A percentile compares a stretch with the other conserved stretches of the same genome.
Conservation (phyloP, 2,113 vertebrate genomes). For the Sylvietta virens region DNA sequence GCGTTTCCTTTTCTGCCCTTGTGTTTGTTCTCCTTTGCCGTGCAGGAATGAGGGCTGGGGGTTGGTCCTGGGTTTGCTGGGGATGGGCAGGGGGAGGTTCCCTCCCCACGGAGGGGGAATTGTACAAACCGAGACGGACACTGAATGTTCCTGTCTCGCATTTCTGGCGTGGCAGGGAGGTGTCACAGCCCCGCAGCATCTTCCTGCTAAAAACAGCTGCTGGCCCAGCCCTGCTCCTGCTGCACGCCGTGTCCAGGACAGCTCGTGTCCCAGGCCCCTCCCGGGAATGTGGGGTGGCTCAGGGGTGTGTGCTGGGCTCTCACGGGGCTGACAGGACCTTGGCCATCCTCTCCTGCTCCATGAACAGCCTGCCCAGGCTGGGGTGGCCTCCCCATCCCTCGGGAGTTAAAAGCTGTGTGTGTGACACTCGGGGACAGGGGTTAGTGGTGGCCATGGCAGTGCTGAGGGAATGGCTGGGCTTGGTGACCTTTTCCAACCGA, state of each 20-base stretch:
- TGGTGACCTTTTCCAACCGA: background rate
- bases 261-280: background rate
- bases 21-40: background rate
- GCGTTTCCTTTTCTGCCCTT: background rate
- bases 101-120: background rate
- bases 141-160: background rate
- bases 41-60: background rate
- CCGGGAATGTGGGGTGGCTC: background rate
- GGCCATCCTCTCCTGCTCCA: background rate
- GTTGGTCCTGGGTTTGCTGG: background rate
- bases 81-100: background rate
- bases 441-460: background rate
- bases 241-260: background rate
- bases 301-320: background rate
- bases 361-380: background rate
- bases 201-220: slow-evolving; percentile 3
- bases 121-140: fast-evolving
- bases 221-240: background rate
- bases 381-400: fast-evolving
- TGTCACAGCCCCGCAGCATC: background rate
- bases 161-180: background rate
- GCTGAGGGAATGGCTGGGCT: background rate
- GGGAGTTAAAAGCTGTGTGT: background rate
- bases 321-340: background rate
- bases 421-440: background rate